A percentile compares a stretch with the other conserved stretches of the same genome.
These are phyloP conservation scores for Drosophila ogumai DNA, from an alignment of 1,140 invertebrate genomes.

Conservation along the genomic window DNA sequence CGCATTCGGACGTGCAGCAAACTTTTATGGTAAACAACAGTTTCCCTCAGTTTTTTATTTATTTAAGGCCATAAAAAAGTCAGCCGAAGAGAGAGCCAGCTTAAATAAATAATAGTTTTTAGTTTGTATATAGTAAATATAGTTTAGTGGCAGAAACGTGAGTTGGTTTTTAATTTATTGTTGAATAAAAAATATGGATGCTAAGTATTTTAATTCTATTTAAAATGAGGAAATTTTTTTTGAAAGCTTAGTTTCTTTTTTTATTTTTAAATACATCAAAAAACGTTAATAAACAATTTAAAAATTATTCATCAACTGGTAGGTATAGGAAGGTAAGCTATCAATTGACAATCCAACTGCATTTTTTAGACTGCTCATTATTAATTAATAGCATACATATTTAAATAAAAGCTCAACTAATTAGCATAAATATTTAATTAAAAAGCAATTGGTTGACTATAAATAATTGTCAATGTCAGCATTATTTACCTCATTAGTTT, in stretches of 20 bases:
- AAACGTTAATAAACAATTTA: background rate
- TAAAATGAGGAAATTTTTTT: too few relatives aligned
- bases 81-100: background rate
- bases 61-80: slow-evolving; percentile 17
- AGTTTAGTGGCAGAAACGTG: background rate
- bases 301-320: background rate
- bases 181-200: background rate
- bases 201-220: too few relatives aligned
- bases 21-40: slow-evolving; percentile 40
- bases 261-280: too few relatives aligned
- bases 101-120: slow-evolving; percentile 9
- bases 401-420: background rate
- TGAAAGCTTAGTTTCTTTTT: too few relatives aligned
- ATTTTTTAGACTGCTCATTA: too few relatives aligned
- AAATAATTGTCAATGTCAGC: background rate
- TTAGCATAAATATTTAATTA: background rate
- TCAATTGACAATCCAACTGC: background rate
- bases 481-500: background rate
- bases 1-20: slow-evolving; percentile 30
- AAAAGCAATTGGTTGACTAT: background rate
- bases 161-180: background rate
- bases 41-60: slow-evolving; percentile 16
- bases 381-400: background rate
- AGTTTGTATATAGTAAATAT: background rate
- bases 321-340: too few relatives aligned